These are phyloP conservation scores for Solea senegalensis DNA, from an alignment of 2,113 vertebrate species.

Conservation along the genomic window DNA sequence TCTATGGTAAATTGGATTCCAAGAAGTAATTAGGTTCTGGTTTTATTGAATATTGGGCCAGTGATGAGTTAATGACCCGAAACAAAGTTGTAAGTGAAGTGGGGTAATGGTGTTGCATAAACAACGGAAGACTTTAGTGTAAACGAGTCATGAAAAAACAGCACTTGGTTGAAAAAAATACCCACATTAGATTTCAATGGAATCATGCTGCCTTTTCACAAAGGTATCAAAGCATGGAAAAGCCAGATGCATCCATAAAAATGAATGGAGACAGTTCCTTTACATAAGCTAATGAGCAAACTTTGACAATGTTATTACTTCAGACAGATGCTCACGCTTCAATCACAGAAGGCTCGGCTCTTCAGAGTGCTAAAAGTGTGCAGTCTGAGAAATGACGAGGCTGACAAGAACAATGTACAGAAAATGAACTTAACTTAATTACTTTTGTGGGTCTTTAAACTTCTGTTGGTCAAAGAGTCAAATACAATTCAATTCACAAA, in stretches of 20 bases:
- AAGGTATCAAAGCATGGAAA: slow-evolving; percentile 3
- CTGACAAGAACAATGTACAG: slow-evolving; percentile 4
- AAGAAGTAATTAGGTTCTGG: slow-evolving; percentile 49
- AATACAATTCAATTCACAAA: slow-evolving; percentile 36
- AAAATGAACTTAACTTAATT: slow-evolving; percentile 4
- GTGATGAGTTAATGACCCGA: slow-evolving; percentile 41
- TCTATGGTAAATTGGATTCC: slow-evolving; percentile 37
- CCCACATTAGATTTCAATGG: background rate
- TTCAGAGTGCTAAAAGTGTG: background rate
- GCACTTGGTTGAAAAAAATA: slow-evolving; percentile 5
- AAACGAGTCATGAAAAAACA: slow-evolving; percentile 6
- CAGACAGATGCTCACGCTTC: slow-evolving; percentile 21
- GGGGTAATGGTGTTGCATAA: slow-evolving; percentile 22
- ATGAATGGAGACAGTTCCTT: slow-evolving; percentile 21
- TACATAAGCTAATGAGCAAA: slow-evolving; percentile 36
- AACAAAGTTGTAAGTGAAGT: slow-evolving; percentile 9
- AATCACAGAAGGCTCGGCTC: slow-evolving; percentile 6
- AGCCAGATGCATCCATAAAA: slow-evolving; percentile 17
- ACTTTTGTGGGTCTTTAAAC: slow-evolving; percentile 18
- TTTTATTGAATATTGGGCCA: slow-evolving; percentile 32
- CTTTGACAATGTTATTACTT: slow-evolving; percentile 8
- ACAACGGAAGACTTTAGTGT: background rate
- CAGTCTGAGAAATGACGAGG: slow-evolving; percentile 4
- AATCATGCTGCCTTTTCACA: background rate
- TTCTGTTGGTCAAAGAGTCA: slow-evolving; percentile 38